Conservation (phyloP, 2,888 invertebrate species). For the Blastobasis adustella region DNA sequence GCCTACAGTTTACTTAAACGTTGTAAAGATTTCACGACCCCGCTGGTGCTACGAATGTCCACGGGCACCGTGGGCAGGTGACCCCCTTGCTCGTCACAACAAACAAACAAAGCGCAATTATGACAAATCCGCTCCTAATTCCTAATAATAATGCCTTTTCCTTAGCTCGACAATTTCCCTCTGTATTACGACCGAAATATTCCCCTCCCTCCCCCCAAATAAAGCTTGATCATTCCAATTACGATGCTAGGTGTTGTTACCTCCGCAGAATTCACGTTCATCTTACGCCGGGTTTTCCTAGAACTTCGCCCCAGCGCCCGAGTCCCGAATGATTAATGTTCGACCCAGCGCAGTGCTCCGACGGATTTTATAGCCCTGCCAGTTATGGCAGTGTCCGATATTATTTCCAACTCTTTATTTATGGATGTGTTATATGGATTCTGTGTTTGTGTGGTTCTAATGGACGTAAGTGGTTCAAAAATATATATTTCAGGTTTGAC, state of each 20-base stretch:
- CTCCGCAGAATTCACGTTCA: constrained; percentile 24
- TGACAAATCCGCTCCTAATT: not conserved
- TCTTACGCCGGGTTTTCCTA: constrained; percentile 22
- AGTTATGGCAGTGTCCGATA: not conserved
- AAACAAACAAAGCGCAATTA: not conserved
- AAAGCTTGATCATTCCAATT: constrained; percentile 14
- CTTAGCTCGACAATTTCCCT: not conserved
- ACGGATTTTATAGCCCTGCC: not conserved
- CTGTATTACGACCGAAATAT: too few relatives aligned
- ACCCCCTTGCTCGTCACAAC: not conserved
- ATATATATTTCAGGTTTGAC: too few relatives aligned
- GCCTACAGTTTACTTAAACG: too few relatives aligned
- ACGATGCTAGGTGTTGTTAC: constrained; percentile 30
- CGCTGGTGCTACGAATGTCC: not conserved
- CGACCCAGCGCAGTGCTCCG: not conserved
- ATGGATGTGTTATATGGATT: too few relatives aligned
- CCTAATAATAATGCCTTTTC: too few relatives aligned
- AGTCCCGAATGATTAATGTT: constrained; percentile 25
- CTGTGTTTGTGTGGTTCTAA: too few relatives aligned
- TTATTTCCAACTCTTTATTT: too few relatives aligned
- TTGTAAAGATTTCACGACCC: too few relatives aligned
- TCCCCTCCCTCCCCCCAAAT: not conserved
- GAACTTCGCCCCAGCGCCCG: constrained; percentile 15
- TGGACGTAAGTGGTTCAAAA: too few relatives aligned
- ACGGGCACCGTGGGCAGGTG: not conserved